Conservation (phyloP, 1,140 invertebrate species). For the Trigoniulus corallinus region DNA sequence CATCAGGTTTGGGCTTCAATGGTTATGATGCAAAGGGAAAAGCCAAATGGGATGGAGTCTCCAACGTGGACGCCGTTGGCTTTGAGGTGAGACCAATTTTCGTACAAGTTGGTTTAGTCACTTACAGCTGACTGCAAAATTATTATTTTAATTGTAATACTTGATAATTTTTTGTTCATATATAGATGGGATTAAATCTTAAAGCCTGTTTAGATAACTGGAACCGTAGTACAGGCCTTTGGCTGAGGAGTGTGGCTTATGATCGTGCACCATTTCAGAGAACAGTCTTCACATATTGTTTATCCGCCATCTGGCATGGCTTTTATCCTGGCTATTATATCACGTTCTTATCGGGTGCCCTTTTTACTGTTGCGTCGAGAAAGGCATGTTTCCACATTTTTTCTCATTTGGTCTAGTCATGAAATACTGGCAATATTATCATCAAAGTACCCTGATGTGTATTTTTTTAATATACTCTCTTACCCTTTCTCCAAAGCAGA, state of each 20-base stretch:
- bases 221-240: constrained; percentile 82
- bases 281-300: constrained; percentile 50
- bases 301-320: constrained; percentile 92
- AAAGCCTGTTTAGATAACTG: constrained; percentile 65
- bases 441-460: neutral
- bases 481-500: neutral
- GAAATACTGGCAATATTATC: constrained; percentile 6
- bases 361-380: constrained; percentile 71
- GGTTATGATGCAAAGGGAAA: constrained; percentile 55
- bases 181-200: constrained; percentile 55
- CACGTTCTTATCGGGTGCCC: constrained; percentile 71
- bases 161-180: constrained; percentile 3
- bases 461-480: constrained; percentile 2
- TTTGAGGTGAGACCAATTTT: constrained; percentile 57
- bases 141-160: constrained; percentile 2
- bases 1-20: constrained; percentile 78
- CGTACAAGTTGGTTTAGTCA: constrained; percentile 1
- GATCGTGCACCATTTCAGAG: constrained; percentile 41
- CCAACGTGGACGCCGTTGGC: constrained; percentile 71
- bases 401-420: constrained; percentile 12
- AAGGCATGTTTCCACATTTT: constrained; percentile 32
- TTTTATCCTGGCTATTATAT: constrained; percentile 96
- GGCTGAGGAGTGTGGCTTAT: constrained; percentile 74
- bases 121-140: no score
- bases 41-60: constrained; percentile 64